A percentile compares a stretch with the other conserved stretches of the same genome.
Conservation (phyloP, 2,113 vertebrate species). For the Hydrolagus affinis region DNA sequence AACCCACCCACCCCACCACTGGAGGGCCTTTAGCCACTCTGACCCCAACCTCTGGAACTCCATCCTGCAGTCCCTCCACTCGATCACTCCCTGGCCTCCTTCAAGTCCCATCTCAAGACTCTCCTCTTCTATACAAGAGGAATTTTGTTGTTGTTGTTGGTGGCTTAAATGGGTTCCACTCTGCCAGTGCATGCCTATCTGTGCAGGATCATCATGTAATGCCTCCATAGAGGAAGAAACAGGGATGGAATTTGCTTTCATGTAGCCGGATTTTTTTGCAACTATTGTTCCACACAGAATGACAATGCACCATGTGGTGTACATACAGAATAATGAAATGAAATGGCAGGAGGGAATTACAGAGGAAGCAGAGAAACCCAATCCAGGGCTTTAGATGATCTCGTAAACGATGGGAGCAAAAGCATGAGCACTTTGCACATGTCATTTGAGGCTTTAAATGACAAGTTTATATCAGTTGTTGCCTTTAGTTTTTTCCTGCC, state of each 20-base stretch:
- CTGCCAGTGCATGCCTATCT: neutral
- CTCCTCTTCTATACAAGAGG: too few relatives aligned
- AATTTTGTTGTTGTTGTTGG: too few relatives aligned
- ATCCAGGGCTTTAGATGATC: neutral
- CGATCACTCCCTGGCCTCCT: too few relatives aligned
- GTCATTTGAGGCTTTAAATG: neutral
- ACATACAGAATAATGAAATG: conserved; percentile 18
- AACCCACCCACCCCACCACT: too few relatives aligned
- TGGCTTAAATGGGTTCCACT: neutral
- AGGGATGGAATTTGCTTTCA: neutral
- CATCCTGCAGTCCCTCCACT: too few relatives aligned
- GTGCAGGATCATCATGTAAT: neutral
- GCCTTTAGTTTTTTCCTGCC: neutral
- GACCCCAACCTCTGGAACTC: too few relatives aligned
- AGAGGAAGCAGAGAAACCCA: neutral
- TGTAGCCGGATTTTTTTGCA: neutral
- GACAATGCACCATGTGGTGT: neutral
- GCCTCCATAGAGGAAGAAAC: neutral
- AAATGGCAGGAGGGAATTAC: neutral
- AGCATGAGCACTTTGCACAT: neutral
- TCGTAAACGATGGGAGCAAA: neutral
- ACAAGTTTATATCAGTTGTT: neutral
- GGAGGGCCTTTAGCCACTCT: too few relatives aligned
- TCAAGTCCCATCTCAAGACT: too few relatives aligned
- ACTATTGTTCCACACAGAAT: neutral